Conservation (phyloP, 2,113 vertebrate species). For the Peucedramus taeniatus region DNA sequence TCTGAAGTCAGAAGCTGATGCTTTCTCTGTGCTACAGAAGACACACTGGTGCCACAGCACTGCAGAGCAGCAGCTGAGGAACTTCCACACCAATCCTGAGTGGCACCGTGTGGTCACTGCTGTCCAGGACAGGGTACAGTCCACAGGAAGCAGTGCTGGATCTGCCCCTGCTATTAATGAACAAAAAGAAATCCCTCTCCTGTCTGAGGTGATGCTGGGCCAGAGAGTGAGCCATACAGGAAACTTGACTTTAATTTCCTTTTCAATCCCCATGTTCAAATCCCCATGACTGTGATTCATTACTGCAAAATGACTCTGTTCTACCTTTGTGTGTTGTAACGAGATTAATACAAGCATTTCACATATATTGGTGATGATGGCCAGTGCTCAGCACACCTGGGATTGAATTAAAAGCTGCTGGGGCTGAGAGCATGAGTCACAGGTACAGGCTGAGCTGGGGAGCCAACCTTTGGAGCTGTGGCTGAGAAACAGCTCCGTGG, state of each 20-base stretch:
- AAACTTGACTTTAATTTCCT: constrained; percentile 11
- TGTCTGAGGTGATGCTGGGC: background rate
- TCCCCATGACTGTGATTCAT: constrained; percentile 27
- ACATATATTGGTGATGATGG: background rate
- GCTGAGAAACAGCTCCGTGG: background rate
- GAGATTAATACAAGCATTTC: background rate
- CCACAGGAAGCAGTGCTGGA: background rate
- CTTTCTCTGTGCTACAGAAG: background rate
- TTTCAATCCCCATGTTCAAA: background rate
- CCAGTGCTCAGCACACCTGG: constrained; percentile 1
- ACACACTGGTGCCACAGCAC: background rate
- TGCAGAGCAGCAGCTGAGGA: background rate
- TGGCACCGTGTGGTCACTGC: rapidly evolving
- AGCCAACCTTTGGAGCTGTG: background rate
- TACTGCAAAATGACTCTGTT: background rate
- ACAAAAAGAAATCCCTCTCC: background rate
- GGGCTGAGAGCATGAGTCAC: background rate
- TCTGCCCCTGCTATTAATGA: background rate
- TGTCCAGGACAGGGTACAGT: background rate
- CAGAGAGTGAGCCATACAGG: background rate
- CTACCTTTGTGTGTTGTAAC: background rate
- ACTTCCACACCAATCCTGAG: background rate
- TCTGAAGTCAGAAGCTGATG: background rate
- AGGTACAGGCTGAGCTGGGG: background rate
- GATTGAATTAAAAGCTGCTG: constrained; percentile 13